Base-by-base conservation (phyloP, 1,140 invertebrate genomes). In the Camponotus floridanus region DNA sequence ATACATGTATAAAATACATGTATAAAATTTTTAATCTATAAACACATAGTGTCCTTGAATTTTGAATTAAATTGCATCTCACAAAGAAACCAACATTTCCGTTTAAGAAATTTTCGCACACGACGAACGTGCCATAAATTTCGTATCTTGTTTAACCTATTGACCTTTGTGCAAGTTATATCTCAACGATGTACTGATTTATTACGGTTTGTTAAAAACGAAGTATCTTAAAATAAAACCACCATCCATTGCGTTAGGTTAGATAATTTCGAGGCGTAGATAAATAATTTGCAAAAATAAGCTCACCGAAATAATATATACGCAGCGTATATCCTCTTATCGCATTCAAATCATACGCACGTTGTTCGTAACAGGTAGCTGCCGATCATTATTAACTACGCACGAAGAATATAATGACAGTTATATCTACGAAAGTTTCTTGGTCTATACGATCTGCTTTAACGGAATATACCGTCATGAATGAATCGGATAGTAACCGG, bases 401-500 rank as follows among this genome's bases (percentile, higher is more conserved):
- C 79, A 55, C n/a, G 26, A 83, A 15, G 55, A 83, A 83, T 83
- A 39, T 59, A 51, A 45, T 57, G 21, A 57, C 45, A 9, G 26
- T 61, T 18, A 13, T 13, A n/a, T 15, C 68, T 74, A 11, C 13
- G 26, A 26, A 73, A 81, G 79, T 83, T 31, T 71, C 15, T 51
- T 6, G 8, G 15, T 45, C 7, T 45, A 11, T 61, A n/a, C 55
- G 55, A 45, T 62, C 55, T 48, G 55, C 26, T 73, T 83, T 83
- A 73, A 83, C 68, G 31, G 79, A 61, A 64, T 42, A 73, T 42
- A 45, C 8, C 61, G 39, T 83, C n/a, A 74, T 62, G 68, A 83
- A 83, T 83, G 79, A 39, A 83, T 13, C 55, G 68, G 42, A 62
- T 68, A 83, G 18, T 62, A 26, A 83, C n/a, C 55, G 68, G 42